Evolutionary conservation across 2,113 vertebrate genomes (phyloP).

Genomic region (Spermophilus dauricus): DNA sequence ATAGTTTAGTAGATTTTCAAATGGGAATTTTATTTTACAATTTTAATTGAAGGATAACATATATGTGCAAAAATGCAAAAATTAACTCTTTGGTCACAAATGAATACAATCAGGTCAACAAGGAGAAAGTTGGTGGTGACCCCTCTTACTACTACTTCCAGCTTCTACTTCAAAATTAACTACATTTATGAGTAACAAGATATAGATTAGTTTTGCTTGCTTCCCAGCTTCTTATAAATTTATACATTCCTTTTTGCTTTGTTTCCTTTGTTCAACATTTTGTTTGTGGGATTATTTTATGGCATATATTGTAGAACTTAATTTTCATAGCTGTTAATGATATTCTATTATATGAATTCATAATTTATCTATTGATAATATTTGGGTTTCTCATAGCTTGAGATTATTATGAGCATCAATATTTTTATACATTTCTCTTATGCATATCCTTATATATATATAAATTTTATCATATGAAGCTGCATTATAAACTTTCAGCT

Average conservation of each 20-base stretch:
- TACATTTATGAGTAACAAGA: neutral
- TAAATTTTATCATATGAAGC: neutral
- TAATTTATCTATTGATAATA: neutral
- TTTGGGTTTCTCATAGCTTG: neutral
- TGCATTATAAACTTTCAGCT: neutral
- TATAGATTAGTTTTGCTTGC: neutral
- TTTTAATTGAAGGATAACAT: neutral
- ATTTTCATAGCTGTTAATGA: neutral
- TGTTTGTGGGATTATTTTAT: neutral
- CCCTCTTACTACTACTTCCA: neutral
- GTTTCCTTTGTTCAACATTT: neutral
- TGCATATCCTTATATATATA: neutral
- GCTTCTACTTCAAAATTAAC: neutral
- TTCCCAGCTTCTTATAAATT: neutral
- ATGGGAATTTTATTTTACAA: neutral
- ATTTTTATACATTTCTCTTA: neutral
- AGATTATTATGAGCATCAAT: neutral
- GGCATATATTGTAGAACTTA: neutral
- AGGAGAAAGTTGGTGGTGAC: neutral
- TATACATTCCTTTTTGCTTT: neutral
- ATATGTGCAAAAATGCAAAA: neutral
- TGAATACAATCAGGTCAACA: neutral
- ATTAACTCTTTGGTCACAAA: neutral
- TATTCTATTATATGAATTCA: neutral
- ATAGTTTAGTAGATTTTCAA: slow-evolving; percentile 31